Evolutionary conservation across 2,888 invertebrate species (phyloP), one percentile per base, ranked within the genome.

Genomic region (Lochmaea crataegi): DNA sequence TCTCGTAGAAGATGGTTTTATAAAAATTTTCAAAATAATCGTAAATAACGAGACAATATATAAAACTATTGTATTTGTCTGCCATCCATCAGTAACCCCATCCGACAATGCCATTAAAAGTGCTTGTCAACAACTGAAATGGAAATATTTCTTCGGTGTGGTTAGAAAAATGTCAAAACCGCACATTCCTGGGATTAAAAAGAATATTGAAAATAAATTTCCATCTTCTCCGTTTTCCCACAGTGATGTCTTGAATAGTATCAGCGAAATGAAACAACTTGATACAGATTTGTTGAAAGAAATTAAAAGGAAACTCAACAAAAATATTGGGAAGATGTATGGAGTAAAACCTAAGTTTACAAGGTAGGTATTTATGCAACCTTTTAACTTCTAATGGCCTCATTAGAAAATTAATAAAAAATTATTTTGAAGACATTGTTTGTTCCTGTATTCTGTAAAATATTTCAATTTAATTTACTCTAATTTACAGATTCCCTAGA

Each of bases 101-200:
- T 84, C 88, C 61, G 86, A 91, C 83, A 84, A 88, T 0, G 82
- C 89, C 0, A 88, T 93, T 68, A 87, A 88, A 72, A 89, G 90
- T 4, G 88, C 88, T 5, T 87, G 92, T n/a, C 91, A 92, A 75
- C 91, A 92, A 81, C 88, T 90, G 0, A 91, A 90, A 84, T 86
- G 91, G 75, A 90, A 89, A 82, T 90, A 82, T 88, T 86, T 78
- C 68, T 75, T 82, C 16, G 79, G 80, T 18, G 76, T 79, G 3
- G 78, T 76, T 22, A 78, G 76, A 26, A 77, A 73, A 63, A 22
- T 64, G 26, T 14, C 45, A 1, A 73, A 72, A 67, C 56, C 74
- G 2, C 53, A 71, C 51, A 32, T 70, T 12, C 61, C 71, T 0
- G 64, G 56, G 9, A 70, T 68, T 12, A 66, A 73, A 42, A 73